Base-by-base conservation (phyloP, 2,888 invertebrate genomes). In the Cerceris rybyensis region DNA sequence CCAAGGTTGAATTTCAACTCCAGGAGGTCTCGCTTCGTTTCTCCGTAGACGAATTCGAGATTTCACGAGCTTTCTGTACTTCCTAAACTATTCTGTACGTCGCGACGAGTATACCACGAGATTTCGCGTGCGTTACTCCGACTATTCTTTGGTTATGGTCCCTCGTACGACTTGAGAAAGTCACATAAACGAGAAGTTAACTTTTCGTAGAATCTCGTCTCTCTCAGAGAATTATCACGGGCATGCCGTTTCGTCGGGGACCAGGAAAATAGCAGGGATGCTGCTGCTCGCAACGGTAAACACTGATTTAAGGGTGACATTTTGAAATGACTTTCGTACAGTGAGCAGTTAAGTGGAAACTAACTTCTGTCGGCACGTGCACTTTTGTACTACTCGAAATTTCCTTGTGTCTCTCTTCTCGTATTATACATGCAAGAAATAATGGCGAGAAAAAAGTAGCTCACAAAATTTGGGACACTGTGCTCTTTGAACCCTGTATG, bases 291-390 rank as follows among this genome's bases (percentile, higher is more conserved):
- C 28, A 1, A 28, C 28, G 54, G 57, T 59, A 66, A 77, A 77
- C 68, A 60, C 39, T 65, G 75, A 70, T 75, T 70, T 66, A 49
- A 39, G 65, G 16, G 11, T 13, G 59, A 13, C 66, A 42, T 63
- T 75, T 70, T 43, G 65, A 66, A 75, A 75, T 78, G 70, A 70
- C 66, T 66, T 16, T 57, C 8, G n/a, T 52, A 16, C 41, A 17
- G 28, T 13, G 16, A 14, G 17, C 66, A 39, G 42, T 73, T 28
- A 46, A 63, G 28, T 17, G 9, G 11, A 14, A 16, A 13, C 58
- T 54, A 59, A 70, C 67, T 68, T 74, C 39, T 28, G n/a, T 28
- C 14, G 17, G 57, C 14, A 57, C 52, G 42, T 58, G 2, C 64
- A 50, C 28, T 67, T 67, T 39, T 14, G 39, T 39, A 60, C 16